Conservation (phyloP, 2,113 vertebrate genomes). For the Cervus canadensis region DNA sequence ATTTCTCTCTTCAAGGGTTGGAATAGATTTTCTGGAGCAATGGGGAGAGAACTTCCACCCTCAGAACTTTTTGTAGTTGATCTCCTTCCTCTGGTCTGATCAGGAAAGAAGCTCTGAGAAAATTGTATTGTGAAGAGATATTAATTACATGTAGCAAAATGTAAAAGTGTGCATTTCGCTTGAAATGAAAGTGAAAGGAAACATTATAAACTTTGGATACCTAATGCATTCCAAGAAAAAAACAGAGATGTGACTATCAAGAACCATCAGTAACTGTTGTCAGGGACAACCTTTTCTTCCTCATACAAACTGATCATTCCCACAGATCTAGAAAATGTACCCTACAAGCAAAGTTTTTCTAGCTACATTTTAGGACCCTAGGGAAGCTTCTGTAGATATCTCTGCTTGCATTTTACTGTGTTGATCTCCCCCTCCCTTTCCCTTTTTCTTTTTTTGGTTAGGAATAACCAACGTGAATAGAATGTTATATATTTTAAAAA, state of each 20-base stretch:
- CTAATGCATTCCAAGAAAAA: neutral
- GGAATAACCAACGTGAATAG: neutral
- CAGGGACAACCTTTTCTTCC: neutral
- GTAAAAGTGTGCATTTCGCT: neutral
- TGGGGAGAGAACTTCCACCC: neutral
- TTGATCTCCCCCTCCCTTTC: neutral
- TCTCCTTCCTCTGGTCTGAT: neutral
- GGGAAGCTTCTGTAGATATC: neutral
- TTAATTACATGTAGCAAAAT: neutral
- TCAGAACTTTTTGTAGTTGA: neutral
- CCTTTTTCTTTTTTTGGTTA: neutral
- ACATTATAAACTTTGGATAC: neutral
- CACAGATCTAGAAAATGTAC: neutral
- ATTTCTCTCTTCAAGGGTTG: neutral
- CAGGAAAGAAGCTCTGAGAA: neutral
- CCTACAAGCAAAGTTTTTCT: neutral
- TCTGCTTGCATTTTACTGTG: neutral
- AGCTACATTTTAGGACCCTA: neutral
- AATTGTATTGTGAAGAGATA: neutral
- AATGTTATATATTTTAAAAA: neutral
- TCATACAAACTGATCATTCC: neutral
- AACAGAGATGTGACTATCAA: neutral
- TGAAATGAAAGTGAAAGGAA: neutral
- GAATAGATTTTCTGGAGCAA: neutral
- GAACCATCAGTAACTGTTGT: neutral